Percentiles rank a stretch among this genome's conserved stretches.
These are phyloP conservation scores for Epinephelus malabaricus DNA, from an alignment of 2,797 vertebrate genomes.

Conservation along the genomic window DNA sequence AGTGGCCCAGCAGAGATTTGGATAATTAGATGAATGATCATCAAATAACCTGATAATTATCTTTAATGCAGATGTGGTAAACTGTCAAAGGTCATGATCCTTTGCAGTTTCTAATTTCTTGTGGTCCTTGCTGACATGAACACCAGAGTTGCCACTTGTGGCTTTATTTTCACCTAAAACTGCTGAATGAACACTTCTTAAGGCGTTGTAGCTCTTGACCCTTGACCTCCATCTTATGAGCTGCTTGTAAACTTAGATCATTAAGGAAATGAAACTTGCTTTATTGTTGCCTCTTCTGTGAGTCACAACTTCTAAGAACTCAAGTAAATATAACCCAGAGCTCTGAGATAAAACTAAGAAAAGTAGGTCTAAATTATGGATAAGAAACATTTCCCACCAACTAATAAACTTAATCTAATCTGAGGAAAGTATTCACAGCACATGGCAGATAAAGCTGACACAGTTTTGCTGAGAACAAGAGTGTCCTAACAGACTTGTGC, in stretches of 20 bases:
- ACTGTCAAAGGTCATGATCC: no score
- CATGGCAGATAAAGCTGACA: slow-evolving; percentile 8
- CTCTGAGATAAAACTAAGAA: neutral
- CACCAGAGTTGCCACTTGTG: no score
- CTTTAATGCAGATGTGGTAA: no score
- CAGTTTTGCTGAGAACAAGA: neutral
- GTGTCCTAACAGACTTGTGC: neutral
- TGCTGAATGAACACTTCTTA: neutral
- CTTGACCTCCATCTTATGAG: slow-evolving; percentile 6
- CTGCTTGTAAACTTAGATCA: neutral
- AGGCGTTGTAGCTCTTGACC: neutral
- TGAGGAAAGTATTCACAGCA: slow-evolving; percentile 3
- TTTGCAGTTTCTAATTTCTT: no score
- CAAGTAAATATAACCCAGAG: neutral
- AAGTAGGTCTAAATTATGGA: neutral
- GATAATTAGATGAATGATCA: no score
- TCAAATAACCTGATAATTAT: no score
- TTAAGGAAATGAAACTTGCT: slow-evolving; percentile 46
- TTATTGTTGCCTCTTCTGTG: neutral
- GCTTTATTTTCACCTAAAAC: neutral
- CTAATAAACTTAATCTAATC: slow-evolving; percentile 7
- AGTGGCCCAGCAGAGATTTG: no score
- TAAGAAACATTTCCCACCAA: neutral
- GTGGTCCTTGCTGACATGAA: no score
- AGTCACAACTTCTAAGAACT: slow-evolving; percentile 1